Evolutionary conservation across 2,888 invertebrate genomes (phyloP).

Genomic region (Tachystola acroxantha): DNA sequence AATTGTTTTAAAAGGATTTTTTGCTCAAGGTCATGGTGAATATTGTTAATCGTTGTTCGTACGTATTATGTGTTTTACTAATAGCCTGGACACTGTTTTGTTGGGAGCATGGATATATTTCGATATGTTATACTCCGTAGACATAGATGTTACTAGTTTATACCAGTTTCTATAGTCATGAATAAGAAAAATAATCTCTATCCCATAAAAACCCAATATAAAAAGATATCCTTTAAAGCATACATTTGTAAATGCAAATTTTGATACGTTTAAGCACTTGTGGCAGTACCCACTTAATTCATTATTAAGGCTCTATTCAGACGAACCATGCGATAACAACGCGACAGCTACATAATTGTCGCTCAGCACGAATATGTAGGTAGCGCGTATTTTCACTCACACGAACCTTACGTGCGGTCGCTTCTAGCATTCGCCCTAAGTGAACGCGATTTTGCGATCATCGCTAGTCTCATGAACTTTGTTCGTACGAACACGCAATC

Average conservation of each 20-base stretch:
- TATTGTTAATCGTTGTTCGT: slow-evolving; percentile 41
- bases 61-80: slow-evolving; percentile 58
- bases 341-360: no score
- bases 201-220: slow-evolving; percentile 27
- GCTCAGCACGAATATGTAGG: no score
- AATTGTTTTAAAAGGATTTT: slow-evolving; percentile 11
- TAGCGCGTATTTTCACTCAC: no score
- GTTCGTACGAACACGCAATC: no score
- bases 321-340: no score
- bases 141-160: slow-evolving; percentile 21
- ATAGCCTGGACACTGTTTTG: slow-evolving; percentile 55
- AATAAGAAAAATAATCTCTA: slow-evolving; percentile 67
- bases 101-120: slow-evolving; percentile 52
- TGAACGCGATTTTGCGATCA: no score
- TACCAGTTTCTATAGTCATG: slow-evolving; percentile 27
- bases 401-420: no score
- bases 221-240: slow-evolving; percentile 43
- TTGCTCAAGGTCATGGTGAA: slow-evolving; percentile 15
- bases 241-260: slow-evolving; percentile 57
- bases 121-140: slow-evolving; percentile 20
- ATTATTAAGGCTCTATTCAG: no score
- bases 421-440: no score
- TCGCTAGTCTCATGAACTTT: no score
- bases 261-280: slow-evolving; percentile 45
- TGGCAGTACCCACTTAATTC: slow-evolving; percentile 24